These are phyloP conservation scores for Clangula hyemalis DNA, from an alignment of 2,797 vertebrate genomes.

Conservation along the genomic window DNA sequence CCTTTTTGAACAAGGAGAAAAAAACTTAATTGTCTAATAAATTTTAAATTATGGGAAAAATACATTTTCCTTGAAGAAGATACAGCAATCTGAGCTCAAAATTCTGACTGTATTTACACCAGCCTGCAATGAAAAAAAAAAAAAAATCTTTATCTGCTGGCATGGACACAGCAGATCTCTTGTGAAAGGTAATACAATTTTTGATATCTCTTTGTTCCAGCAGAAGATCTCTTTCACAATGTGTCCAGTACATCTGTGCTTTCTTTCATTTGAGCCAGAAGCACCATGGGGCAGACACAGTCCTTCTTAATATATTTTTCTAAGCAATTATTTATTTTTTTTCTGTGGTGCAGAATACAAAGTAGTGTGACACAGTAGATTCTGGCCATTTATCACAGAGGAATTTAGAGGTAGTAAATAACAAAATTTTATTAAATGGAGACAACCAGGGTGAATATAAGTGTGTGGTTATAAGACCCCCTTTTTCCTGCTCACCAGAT, in stretches of 20 bases:
- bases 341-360: neutral
- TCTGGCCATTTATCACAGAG: constrained; percentile 9
- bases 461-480: neutral
- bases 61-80: neutral
- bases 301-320: constrained; percentile 20
- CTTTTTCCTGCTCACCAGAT: constrained; percentile 29
- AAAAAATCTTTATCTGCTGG: neutral
- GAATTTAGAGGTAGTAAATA: constrained; percentile 25
- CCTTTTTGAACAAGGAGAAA: neutral
- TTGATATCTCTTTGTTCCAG: neutral
- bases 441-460: neutral
- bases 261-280: constrained; percentile 14
- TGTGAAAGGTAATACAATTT: neutral
- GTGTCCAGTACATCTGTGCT: neutral
- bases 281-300: neutral
- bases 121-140: neutral
- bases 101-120: neutral
- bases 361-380: neutral
- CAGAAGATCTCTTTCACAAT: neutral
- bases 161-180: neutral
- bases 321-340: neutral
- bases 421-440: constrained; percentile 16
- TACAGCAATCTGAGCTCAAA: neutral
- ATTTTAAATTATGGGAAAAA: neutral
- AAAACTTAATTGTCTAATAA: neutral